phyloP scores from a whole-genome alignment of 2,888 invertebrate genomes.

The Anaspis maculata region DNA sequence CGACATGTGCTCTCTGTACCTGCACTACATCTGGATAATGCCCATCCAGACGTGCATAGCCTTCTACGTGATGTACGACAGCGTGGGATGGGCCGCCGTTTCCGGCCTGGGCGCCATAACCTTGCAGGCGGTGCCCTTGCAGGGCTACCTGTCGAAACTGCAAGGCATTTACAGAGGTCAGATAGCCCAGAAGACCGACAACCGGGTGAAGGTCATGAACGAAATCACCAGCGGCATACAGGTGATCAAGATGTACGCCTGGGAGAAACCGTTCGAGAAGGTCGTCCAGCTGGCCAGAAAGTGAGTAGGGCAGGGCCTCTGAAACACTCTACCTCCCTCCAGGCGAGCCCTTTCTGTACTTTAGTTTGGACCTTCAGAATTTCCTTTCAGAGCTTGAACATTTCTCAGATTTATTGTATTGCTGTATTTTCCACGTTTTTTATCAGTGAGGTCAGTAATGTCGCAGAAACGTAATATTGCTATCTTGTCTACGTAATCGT shows the following conservation, averaged over 20 bases:
- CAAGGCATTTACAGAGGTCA: conserved; percentile 42
- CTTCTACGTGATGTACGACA: conserved; percentile 50
- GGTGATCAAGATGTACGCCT: conserved; percentile 73
- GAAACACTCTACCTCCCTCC: too few species aligned
- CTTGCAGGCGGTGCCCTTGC: conserved; percentile 45
- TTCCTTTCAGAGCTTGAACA: too few species aligned
- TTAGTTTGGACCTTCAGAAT: too few species aligned
- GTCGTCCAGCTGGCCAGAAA: conserved; percentile 56
- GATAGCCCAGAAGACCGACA: conserved; percentile 51
- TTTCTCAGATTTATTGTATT: too few species aligned
- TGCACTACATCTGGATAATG: conserved; percentile 75
- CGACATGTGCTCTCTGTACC: conserved; percentile 59
- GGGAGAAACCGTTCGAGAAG: conserved; percentile 63
- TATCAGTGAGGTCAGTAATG: too few species aligned
- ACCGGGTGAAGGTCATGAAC: conserved; percentile 62
- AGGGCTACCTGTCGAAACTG: conserved; percentile 45
- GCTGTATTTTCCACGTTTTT: too few species aligned
- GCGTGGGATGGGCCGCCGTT: conserved; percentile 48
- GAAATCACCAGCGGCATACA: conserved; percentile 67
- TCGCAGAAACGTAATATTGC: too few species aligned
- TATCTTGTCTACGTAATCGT: too few species aligned
- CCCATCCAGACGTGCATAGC: conserved; percentile 64
- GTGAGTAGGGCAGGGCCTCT: too few species aligned
- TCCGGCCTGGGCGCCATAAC: conserved; percentile 53
- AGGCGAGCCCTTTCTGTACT: too few species aligned